Evolutionary conservation across 1,140 invertebrate species (phyloP).

Genomic region (Adelges cooleyi): DNA sequence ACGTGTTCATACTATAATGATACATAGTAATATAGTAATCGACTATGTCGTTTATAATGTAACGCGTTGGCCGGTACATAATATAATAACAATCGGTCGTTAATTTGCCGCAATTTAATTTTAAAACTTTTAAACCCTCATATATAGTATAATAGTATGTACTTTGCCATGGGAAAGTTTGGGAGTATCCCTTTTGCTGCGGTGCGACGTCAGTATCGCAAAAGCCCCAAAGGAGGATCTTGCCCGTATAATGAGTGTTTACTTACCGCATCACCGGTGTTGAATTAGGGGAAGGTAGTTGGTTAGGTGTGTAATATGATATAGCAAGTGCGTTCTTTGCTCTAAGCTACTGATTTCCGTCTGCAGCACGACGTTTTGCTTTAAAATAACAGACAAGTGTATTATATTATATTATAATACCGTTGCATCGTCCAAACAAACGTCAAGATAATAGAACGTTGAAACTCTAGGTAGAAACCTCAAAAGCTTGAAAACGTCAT

Average conservation of each 20-base stretch:
- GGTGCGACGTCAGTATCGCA: not conserved
- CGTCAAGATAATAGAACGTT: conserved; percentile 9
- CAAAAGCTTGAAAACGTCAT: not conserved
- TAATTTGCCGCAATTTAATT: conserved; percentile 12
- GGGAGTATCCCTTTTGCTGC: not conserved
- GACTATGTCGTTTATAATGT: not conserved
- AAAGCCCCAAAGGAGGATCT: not conserved
- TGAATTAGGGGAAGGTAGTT: not conserved
- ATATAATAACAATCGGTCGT: not conserved
- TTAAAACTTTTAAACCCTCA: not conserved
- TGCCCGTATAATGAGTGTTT: conserved; percentile 21
- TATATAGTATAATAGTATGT: not conserved
- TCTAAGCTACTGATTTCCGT: conserved; percentile 16
- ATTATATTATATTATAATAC: too few species aligned
- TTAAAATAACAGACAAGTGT: conserved; percentile 1
- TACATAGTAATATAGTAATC: too few species aligned
- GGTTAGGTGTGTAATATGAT: too few species aligned
- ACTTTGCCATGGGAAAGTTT: not conserved
- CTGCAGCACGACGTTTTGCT: conserved; percentile 10
- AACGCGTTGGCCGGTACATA: not conserved
- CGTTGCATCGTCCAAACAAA: not conserved
- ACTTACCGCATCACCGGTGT: conserved; percentile 12
- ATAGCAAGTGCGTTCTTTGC: not conserved
- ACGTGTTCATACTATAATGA: too few species aligned
- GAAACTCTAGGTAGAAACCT: not conserved